Conservation (phyloP, 1,140 invertebrate species). For the Macrostomum lignano region DNA sequence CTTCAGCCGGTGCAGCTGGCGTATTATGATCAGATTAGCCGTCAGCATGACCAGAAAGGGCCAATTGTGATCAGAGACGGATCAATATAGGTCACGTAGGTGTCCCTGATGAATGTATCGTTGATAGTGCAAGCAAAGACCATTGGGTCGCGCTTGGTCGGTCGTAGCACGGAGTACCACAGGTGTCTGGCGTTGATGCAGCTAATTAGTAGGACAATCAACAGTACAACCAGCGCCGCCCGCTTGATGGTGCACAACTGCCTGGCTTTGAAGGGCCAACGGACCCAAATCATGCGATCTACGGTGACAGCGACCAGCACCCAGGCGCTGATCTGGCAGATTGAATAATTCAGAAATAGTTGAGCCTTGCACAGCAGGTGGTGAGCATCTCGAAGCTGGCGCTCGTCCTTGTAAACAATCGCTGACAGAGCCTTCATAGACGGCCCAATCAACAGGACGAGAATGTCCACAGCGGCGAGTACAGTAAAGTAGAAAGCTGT, state of each 20-base stretch:
- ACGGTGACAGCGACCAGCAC: background rate
- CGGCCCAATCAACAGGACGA: background rate
- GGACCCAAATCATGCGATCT: conserved; percentile 3
- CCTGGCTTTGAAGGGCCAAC: conserved; percentile 2
- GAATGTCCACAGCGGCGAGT: background rate
- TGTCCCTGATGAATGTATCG: background rate
- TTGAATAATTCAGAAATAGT: background rate
- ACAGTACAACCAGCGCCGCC: background rate
- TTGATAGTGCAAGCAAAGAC: no score
- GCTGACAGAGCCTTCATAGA: no score
- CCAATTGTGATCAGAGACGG: background rate
- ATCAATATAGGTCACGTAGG: background rate
- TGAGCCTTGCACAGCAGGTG: conserved; percentile 1
- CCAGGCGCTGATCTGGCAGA: background rate
- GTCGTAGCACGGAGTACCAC: conserved; percentile 3
- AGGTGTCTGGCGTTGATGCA: background rate
- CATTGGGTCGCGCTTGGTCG: no score
- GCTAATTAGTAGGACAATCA: background rate
- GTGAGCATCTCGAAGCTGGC: background rate
- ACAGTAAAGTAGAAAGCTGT: background rate
- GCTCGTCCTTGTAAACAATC: background rate
- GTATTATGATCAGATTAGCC: background rate
- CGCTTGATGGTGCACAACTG: background rate
- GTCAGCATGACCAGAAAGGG: background rate
- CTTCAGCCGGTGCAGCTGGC: background rate